These are phyloP conservation scores for Barbus barbus DNA, from an alignment of 2,113 vertebrate genomes.

Conservation along the genomic window DNA sequence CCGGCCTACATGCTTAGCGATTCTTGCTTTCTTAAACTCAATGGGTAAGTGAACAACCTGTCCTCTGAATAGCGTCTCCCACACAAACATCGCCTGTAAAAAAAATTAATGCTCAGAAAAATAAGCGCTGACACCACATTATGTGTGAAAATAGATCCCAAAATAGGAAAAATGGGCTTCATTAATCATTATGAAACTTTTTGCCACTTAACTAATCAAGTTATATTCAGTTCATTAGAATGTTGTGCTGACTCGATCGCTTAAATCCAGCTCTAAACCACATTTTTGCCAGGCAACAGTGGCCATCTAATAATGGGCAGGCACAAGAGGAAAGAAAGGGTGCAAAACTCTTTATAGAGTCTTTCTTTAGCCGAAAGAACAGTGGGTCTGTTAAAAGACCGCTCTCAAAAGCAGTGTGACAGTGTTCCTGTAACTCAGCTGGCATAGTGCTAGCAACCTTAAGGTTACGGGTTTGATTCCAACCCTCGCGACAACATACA, in stretches of 20 bases:
- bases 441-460: neutral
- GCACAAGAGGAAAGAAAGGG: neutral
- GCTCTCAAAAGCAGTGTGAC: neutral
- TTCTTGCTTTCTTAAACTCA: constrained; percentile 17
- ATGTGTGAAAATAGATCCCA: neutral
- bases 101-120: neutral
- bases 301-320: neutral
- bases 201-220: constrained; percentile 8
- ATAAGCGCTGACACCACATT: neutral
- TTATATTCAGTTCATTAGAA: neutral
- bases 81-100: neutral
- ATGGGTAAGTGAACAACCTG: constrained; percentile 8
- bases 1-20: constrained; percentile 5
- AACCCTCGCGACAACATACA: too few relatives aligned
- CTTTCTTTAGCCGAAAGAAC: neutral
- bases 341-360: neutral
- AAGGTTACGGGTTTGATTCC: too few relatives aligned
- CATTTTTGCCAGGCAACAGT: neutral
- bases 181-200: neutral
- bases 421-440: neutral
- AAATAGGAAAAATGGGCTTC: neutral
- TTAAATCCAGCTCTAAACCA: neutral
- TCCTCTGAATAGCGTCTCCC: constrained; percentile 13
- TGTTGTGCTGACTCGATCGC: neutral
- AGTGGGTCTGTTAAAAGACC: neutral